Conservation (phyloP, 1,140 invertebrate species). For the Drosophila chauvacae region DNA sequence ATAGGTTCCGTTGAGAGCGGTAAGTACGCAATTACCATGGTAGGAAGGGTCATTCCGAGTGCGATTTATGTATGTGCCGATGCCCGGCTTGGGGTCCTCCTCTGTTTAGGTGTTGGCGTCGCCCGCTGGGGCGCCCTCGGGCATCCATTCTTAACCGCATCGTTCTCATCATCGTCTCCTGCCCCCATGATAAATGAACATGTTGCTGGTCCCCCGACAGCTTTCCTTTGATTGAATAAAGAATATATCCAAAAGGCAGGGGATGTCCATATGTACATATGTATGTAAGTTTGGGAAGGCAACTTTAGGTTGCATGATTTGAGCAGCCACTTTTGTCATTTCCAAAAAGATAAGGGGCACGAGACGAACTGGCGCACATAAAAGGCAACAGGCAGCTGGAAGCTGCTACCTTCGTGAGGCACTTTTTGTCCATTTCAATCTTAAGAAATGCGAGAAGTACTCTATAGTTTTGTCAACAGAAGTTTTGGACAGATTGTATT, state of each 20-base stretch:
- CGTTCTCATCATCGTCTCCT: constrained; percentile 9
- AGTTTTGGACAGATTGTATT: not conserved
- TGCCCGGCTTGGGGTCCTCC: constrained; percentile 41
- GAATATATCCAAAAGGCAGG: constrained; percentile 36
- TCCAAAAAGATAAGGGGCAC: constrained; percentile 52
- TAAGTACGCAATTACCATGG: constrained; percentile 59
- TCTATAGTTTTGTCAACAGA: constrained; percentile 5
- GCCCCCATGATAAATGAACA: constrained; percentile 58
- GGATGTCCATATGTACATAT: not conserved
- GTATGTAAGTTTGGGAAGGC: not conserved
- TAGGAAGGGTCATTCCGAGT: constrained; percentile 37
- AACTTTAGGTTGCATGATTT: constrained; percentile 35
- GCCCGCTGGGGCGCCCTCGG: constrained; percentile 51
- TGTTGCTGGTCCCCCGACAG: constrained; percentile 40
- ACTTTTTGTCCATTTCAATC: constrained; percentile 29
- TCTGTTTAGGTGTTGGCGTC: constrained; percentile 54
- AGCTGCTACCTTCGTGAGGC: constrained; percentile 38
- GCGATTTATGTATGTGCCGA: constrained; percentile 47
- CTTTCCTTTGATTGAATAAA: constrained; percentile 56
- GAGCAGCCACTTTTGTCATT: constrained; percentile 51
- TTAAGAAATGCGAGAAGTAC: constrained; percentile 22
- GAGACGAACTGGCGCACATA: constrained; percentile 33
- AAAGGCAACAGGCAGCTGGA: constrained; percentile 21
- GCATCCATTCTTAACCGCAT: constrained; percentile 9
- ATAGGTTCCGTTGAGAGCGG: constrained; percentile 49